Evolutionary conservation across 64 coral and sea anemone species (phyloP).

Genomic region (Pocillopora verrucosa): DNA sequence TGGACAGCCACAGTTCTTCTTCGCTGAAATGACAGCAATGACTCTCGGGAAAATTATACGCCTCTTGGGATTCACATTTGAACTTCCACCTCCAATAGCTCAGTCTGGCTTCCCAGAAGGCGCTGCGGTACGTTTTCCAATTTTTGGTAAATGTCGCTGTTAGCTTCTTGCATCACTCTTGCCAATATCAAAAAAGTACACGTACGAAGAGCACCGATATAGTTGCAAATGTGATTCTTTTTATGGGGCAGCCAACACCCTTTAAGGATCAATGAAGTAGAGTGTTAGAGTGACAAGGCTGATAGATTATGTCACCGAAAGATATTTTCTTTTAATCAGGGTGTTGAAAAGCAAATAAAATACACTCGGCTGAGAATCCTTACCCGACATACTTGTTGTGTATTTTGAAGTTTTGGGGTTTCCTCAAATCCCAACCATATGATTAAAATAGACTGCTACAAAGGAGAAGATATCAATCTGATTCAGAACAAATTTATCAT

Average conservation of each 20-base stretch:
- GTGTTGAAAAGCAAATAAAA: background rate
- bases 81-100: constrained; percentile 84
- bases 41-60: constrained; percentile 92
- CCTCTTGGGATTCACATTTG: constrained; percentile 62
- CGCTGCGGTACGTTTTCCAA: constrained; percentile 45
- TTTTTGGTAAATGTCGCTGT: background rate
- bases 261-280: too few species aligned
- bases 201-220: background rate
- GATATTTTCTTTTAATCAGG: background rate
- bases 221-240: too few species aligned
- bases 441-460: too few species aligned
- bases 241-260: too few species aligned
- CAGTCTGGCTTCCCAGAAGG: constrained; percentile 82
- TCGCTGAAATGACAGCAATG: constrained; percentile 71
- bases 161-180: too few species aligned
- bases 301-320: too few species aligned
- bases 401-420: too few species aligned
- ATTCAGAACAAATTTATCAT: background rate
- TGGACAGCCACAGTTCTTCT: constrained; percentile 81
- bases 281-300: too few species aligned
- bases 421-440: too few species aligned
- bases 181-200: background rate
- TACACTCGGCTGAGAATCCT: too few species aligned
- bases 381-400: too few species aligned
- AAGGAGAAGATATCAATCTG: too few species aligned